Evolutionary conservation across 2,888 invertebrate genomes (phyloP), one percentile per base, ranked within the genome.

Genomic region (Trisateles emortualis): DNA sequence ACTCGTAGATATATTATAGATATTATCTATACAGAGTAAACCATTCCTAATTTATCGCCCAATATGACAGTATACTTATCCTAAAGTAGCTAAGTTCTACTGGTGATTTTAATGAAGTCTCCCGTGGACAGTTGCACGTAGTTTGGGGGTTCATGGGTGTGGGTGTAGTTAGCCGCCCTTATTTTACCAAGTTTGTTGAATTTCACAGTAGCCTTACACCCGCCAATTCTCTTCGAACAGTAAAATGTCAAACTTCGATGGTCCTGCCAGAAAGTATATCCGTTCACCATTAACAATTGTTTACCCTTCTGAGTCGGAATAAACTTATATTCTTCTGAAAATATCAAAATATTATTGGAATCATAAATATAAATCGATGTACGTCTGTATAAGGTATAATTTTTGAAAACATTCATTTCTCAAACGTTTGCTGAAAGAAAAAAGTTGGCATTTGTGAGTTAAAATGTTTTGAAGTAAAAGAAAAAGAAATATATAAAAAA

Each of bases 161-260:
- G 70, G 0, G 0, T 1, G 1, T 36, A 49, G 26, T 56, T 50
- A 0, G 50, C 54, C 5, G 10, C 24, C 33, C 29, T 52, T n/a
- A 70, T 59, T 1, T 24, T 14, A 0, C 68, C 71, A 4, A 29
- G 9, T 3, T 44, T 53, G n/a, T 54, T 47, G 3, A 77, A 52
- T 13, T 64, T 68, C 0, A 78, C 64, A 5, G 52, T 52, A 6
- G 78, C 76, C 14, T 49, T 69, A 38, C 78, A 78, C 1, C 72
- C 68, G 0, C 4, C 13, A 6, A 39, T 42, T 32, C 45, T 68
- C 41, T 72, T 72, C 1, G 72, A 71, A 62, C 72, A 73, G 35
- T 72, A 73, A 33, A 51, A 71, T 0, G 44, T 47, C 0, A 17
- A 44, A 10, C 57, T 68, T n/a, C 60, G n/a, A 41, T 65, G 65